Conservation (phyloP, 2,113 vertebrate genomes). For the Siphamia tubifer region DNA sequence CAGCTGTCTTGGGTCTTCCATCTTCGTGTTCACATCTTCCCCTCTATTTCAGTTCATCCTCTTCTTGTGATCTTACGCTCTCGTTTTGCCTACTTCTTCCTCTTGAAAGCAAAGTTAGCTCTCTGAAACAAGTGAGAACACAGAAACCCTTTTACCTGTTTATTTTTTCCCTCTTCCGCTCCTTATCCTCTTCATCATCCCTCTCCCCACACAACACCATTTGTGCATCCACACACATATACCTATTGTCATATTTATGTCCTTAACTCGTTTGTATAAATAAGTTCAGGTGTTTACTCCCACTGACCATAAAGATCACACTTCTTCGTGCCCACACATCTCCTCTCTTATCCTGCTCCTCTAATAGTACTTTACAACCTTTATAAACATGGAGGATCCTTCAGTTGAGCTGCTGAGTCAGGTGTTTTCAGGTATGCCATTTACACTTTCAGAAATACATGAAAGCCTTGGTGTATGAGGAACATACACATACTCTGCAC, state of each 20-base stretch:
- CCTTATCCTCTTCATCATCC: constrained; percentile 19
- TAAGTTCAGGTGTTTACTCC: constrained; percentile 13
- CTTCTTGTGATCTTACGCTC: not conserved
- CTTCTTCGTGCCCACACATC: not conserved
- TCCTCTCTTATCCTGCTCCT: not conserved
- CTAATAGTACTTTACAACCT: not conserved
- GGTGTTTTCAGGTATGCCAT: constrained; percentile 8
- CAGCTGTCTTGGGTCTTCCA: not conserved
- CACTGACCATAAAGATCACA: not conserved
- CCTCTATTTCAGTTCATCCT: not conserved
- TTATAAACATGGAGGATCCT: not conserved
- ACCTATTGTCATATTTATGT: constrained; percentile 21
- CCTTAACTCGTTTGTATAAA: constrained; percentile 60
- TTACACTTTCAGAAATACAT: constrained; percentile 12
- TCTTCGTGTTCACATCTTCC: constrained; percentile 10
- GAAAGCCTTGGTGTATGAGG: not conserved
- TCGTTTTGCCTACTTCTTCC: constrained; percentile 43
- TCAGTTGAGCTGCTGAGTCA: not conserved
- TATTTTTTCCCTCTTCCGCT: constrained; percentile 15
- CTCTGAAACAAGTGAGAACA: constrained; percentile 75
- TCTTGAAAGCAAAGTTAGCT: constrained; percentile 58
- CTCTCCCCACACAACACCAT: not conserved
- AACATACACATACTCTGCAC: not conserved
- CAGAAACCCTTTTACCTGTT: constrained; percentile 79
- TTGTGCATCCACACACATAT: not conserved